These are phyloP conservation scores for Papilio polyxenes DNA, from an alignment of 1,140 invertebrate genomes.

Conservation along the genomic window DNA sequence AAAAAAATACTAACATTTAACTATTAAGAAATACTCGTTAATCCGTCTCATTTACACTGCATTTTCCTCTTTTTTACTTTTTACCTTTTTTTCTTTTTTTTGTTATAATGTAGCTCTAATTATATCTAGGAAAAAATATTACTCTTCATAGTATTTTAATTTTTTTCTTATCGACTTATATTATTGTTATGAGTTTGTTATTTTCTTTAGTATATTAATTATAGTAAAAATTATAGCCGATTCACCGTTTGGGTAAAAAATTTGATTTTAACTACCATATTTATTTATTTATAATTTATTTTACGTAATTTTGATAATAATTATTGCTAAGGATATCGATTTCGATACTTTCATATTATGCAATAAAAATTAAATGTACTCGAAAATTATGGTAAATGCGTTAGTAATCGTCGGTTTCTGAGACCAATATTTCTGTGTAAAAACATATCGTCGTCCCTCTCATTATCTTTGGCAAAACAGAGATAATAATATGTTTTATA, in stretches of 20 bases:
- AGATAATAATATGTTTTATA: too few species aligned
- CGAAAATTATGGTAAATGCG: too few species aligned
- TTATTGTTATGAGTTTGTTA: background rate
- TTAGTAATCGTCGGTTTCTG: too few species aligned
- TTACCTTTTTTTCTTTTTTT: background rate
- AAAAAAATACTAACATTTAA: constrained; percentile 34
- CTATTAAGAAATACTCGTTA: constrained; percentile 47
- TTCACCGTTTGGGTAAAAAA: background rate
- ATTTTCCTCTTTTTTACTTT: background rate
- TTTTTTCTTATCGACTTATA: background rate
- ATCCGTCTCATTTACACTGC: constrained; percentile 15
- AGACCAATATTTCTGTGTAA: too few species aligned
- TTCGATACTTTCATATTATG: too few species aligned
- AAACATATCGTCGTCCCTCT: too few species aligned
- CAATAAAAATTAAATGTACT: too few species aligned
- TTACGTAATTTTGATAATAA: background rate
- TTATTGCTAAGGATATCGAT: background rate
- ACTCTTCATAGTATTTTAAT: background rate
- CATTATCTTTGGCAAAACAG: too few species aligned
- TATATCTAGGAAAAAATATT: background rate
- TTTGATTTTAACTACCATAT: background rate
- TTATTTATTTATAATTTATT: background rate
- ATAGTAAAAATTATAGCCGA: background rate
- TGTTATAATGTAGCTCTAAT: background rate
- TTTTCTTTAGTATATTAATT: background rate